Evolutionary conservation across 1,140 invertebrate species (phyloP).

Genomic region (Epicauta chinensis): DNA sequence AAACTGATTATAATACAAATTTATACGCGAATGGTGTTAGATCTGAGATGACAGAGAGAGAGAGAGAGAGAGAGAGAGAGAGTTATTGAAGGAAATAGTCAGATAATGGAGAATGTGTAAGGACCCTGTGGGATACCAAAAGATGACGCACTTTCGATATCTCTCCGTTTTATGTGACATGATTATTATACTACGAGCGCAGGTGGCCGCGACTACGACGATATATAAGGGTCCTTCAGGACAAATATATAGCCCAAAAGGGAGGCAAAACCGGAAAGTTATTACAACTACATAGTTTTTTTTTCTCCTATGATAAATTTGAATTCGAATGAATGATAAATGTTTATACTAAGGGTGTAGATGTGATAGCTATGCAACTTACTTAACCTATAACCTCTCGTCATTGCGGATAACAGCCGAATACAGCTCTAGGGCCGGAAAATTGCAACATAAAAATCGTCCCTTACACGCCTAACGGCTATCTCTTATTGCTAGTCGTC

Average conservation of each 20-base stretch:
- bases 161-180: constrained; percentile 34
- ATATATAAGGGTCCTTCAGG: constrained; percentile 20
- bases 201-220: constrained; percentile 24
- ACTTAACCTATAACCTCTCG: constrained; percentile 34
- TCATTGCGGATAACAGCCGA: constrained; percentile 26
- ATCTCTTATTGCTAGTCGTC: constrained; percentile 23
- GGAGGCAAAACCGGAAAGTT: too few relatives aligned
- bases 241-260: constrained; percentile 9
- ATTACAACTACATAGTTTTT: too few relatives aligned
- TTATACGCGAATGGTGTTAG: too few relatives aligned
- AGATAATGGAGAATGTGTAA: constrained; percentile 8
- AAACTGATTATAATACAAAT: constrained; percentile 10
- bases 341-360: constrained; percentile 7
- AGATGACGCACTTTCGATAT: constrained; percentile 28
- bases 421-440: constrained; percentile 33
- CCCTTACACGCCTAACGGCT: constrained; percentile 21
- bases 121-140: constrained; percentile 18
- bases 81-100: constrained; percentile 4
- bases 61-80: too few relatives aligned
- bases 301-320: too few relatives aligned
- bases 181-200: constrained; percentile 34
- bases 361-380: constrained; percentile 24
- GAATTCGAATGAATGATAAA: constrained; percentile 8
- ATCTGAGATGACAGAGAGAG: too few relatives aligned
- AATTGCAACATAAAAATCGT: constrained; percentile 36